phyloP scores from a whole-genome alignment of 2,888 invertebrate species.

The Netelia melanura region DNA sequence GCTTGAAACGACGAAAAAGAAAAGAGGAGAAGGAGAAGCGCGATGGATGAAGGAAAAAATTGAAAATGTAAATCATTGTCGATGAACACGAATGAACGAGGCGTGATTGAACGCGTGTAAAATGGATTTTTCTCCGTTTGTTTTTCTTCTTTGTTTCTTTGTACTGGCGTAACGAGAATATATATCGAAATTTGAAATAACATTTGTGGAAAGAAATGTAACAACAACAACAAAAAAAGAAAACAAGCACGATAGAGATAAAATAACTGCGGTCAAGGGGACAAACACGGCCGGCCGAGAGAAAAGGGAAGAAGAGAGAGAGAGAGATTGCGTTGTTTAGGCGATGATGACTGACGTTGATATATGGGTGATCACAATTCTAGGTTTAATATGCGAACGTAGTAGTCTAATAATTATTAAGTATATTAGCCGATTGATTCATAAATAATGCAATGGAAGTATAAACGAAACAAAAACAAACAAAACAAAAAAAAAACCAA shows the following conservation, averaged over 20 bases:
- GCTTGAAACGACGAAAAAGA: slow-evolving; percentile 11
- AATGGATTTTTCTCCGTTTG: slow-evolving; percentile 66
- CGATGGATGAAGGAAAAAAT: slow-evolving; percentile 41
- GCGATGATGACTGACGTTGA: slow-evolving; percentile 83
- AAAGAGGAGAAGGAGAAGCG: slow-evolving; percentile 39
- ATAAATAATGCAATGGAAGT: slow-evolving; percentile 84
- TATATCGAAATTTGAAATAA: neutral
- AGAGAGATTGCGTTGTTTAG: slow-evolving; percentile 79
- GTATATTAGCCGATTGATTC: slow-evolving; percentile 85
- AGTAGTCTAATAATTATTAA: slow-evolving; percentile 85
- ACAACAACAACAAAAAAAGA: neutral
- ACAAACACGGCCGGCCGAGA: slow-evolving; percentile 54
- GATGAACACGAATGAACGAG: slow-evolving; percentile 5
- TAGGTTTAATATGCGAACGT: slow-evolving; percentile 81
- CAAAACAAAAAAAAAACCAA: slow-evolving; percentile 60
- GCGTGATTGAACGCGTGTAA: slow-evolving; percentile 43
- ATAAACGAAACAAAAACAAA: slow-evolving; percentile 64
- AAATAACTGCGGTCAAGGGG: slow-evolving; percentile 47
- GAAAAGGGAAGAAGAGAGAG: neutral
- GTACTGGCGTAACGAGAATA: slow-evolving; percentile 49
- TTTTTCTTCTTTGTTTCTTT: slow-evolving; percentile 67
- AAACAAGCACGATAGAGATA: slow-evolving; percentile 22
- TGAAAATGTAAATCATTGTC: neutral
- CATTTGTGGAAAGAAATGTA: neutral
- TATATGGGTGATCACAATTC: slow-evolving; percentile 84